A percentile compares a stretch with the other conserved stretches of the same genome.
phyloP scores from a whole-genome alignment of 2,888 invertebrate genomes.

The Schrankia costaestrigalis region DNA sequence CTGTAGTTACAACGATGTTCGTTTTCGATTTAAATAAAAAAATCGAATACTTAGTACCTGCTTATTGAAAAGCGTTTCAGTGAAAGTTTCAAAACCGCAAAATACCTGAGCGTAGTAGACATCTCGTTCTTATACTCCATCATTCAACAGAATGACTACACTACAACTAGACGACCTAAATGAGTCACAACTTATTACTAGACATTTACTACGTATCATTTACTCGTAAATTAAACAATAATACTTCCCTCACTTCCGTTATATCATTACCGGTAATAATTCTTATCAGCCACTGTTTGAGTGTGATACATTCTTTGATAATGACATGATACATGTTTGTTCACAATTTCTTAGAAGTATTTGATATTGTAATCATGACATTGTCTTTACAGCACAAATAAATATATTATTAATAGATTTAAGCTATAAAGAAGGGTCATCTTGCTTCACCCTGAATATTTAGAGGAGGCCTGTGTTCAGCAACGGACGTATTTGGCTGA shows the following conservation, averaged over 20 bases:
- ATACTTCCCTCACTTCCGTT: slow-evolving; percentile 37
- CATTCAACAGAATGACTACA: slow-evolving; percentile 3
- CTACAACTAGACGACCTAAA: slow-evolving; percentile 16
- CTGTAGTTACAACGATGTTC: no score
- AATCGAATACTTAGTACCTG: no score
- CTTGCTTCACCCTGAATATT: no score
- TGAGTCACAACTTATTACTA: slow-evolving; percentile 24
- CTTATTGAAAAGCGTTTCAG: slow-evolving; percentile 20
- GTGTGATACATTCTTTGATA: slow-evolving; percentile 27
- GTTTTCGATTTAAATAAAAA: no score
- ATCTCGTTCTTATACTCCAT: no score
- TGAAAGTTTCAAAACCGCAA: slow-evolving; percentile 22
- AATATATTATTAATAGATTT: no score
- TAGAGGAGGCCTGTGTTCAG: no score
- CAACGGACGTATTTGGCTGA: no score
- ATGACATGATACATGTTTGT: neutral
- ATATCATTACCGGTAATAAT: slow-evolving; percentile 33
- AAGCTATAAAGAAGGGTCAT: no score
- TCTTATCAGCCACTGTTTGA: slow-evolving; percentile 39
- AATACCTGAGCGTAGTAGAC: no score
- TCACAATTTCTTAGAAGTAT: neutral
- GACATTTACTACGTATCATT: slow-evolving; percentile 29
- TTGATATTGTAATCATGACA: no score
- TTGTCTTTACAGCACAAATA: no score
- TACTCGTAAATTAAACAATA: slow-evolving; percentile 20